A percentile compares a stretch with the other conserved stretches of the same genome.
These are phyloP conservation scores for Lampropteryx suffumata DNA, from an alignment of 2,888 invertebrate species.

Conservation along the genomic window DNA sequence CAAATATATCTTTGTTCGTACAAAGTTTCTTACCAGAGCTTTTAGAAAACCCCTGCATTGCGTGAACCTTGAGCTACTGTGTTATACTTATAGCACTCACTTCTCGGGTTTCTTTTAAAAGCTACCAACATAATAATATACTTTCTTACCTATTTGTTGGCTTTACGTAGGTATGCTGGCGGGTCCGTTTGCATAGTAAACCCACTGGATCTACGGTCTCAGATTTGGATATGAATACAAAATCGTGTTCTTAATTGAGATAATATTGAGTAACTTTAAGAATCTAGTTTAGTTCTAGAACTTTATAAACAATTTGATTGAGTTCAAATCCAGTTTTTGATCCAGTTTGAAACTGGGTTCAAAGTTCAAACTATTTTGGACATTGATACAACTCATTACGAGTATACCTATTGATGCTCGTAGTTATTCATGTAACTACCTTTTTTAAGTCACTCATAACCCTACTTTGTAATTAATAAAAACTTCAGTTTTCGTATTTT, in stretches of 20 bases:
- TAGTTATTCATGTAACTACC: no score
- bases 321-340: background rate
- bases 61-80: conserved; percentile 19
- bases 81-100: background rate
- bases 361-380: background rate
- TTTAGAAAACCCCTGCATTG: conserved; percentile 22
- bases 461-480: no score
- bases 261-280: background rate
- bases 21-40: conserved; percentile 17
- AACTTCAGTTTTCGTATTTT: no score
- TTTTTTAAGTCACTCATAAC: no score
- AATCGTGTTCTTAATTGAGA: conserved; percentile 10
- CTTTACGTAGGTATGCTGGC: background rate
- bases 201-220: background rate
- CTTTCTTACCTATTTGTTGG: no score
- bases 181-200: background rate
- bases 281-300: background rate
- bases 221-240: conserved; percentile 10
- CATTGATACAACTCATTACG: conserved; percentile 2
- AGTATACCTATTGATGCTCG: no score
- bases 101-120: conserved; percentile 7
- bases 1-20: conserved; percentile 9
- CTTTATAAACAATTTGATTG: conserved; percentile 10
- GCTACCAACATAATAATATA: background rate
- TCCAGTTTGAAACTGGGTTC: conserved; percentile 14